Base-by-base conservation (phyloP, 2,113 vertebrate genomes). In the Phrynosoma platyrhinos region DNA sequence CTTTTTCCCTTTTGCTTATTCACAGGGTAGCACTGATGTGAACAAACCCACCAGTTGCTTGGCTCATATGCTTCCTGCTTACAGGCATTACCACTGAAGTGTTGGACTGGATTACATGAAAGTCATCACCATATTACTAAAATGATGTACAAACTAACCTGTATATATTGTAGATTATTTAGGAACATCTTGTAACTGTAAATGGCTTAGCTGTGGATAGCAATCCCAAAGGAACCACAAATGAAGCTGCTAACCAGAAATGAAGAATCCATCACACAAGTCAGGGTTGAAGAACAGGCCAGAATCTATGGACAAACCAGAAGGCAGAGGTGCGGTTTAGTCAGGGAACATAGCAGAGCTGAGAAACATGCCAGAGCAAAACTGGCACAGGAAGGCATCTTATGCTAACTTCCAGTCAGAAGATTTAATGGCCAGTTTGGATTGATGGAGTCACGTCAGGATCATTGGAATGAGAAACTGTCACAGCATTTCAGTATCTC, bases 1-100 rank as follows among this genome's bases (percentile, higher is more conserved):
- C 64, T 21, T 47, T 47, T 47, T 47, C 6, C 42, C 58, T 47
- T 47, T 47, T 82, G 58, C 76, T 82, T 82, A 87, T 75, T 87
- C 55, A 71, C 53, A 82, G 55, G 78, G 27, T 30, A 64, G 10
- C 5, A 42, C 47, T 74, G 40, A 76, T 30, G 55, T 27, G 18
- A 64, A 64, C 55, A 47, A 52, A 23, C 80, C 62, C n/a, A 82
- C 66, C 74, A 53, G 9, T 76, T 62, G 27, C 36, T 47, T 64
- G 74, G 4, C 52, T 77, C 36, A 66, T 9, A 47, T 36, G 13
- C 27, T 64, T 62, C 72, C 55, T 12, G n/a, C 36, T 76, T 85
- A 14, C 36, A 77, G 75, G 58, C 20, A 88, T 25, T 88, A 47
- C 55, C 80, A 74, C 25, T 52, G 47, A 23, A 23, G 2, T 36